phyloP scores from a whole-genome alignment of 2,888 invertebrate genomes.

The Drosophila nigricruria region DNA sequence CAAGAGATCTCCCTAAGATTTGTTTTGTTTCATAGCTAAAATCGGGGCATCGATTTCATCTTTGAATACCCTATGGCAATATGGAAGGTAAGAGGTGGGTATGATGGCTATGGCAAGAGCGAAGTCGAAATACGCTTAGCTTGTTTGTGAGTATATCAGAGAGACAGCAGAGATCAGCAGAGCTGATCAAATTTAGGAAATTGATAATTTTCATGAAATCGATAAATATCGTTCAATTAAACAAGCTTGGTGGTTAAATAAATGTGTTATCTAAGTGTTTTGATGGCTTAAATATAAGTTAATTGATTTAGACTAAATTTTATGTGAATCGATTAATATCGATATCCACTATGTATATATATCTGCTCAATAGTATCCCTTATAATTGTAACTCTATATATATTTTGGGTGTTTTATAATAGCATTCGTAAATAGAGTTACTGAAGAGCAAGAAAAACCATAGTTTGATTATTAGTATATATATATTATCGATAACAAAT shows the following conservation, averaged over 20 bases:
- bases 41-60: slow-evolving; percentile 39
- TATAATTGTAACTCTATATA: too few relatives aligned
- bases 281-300: neutral
- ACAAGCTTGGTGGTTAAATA: neutral
- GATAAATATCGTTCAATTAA: neutral
- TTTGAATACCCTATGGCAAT: slow-evolving; percentile 3
- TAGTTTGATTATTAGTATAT: neutral
- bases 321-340: too few relatives aligned
- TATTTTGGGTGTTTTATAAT: too few relatives aligned
- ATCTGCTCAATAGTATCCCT: too few relatives aligned
- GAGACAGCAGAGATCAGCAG: neutral
- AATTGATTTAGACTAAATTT: too few relatives aligned
- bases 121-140: neutral
- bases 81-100: neutral
- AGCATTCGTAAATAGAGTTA: neutral
- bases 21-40: slow-evolving; percentile 16
- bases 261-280: neutral
- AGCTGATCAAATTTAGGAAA: neutral
- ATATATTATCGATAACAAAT: neutral
- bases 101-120: neutral
- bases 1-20: slow-evolving; percentile 25
- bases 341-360: too few relatives aligned
- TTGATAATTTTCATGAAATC: neutral
- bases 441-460: neutral
- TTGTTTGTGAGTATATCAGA: neutral